A percentile compares a stretch with the other conserved stretches of the same genome.
phyloP scores from a whole-genome alignment of 2,888 invertebrate genomes.

The Chaetogeoica ovagalla region DNA sequence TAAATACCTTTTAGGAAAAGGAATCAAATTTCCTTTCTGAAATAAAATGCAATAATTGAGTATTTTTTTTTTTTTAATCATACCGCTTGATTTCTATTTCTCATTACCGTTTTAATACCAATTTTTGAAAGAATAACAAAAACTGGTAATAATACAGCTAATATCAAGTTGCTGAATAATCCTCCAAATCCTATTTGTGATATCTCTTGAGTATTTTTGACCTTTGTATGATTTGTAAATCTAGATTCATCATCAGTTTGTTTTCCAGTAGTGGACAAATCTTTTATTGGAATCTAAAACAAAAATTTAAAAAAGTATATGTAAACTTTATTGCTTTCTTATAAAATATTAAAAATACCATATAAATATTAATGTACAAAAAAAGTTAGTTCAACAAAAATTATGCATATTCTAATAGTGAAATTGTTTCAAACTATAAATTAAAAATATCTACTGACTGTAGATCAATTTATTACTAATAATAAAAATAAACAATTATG shows the following conservation, averaged over 20 bases:
- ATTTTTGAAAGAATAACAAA: constrained; percentile 29
- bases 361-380: too few species aligned
- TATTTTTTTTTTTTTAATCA: neutral
- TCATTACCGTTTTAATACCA: constrained; percentile 34
- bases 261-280: neutral
- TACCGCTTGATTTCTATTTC: neutral
- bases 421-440: too few species aligned
- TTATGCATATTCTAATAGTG: too few species aligned
- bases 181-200: constrained; percentile 24
- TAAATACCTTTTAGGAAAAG: constrained; percentile 46
- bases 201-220: too few species aligned
- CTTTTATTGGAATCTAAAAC: neutral
- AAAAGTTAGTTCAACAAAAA: too few species aligned
- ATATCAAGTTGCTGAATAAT: constrained; percentile 13
- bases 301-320: neutral
- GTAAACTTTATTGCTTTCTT: too few species aligned
- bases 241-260: neutral
- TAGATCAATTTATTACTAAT: too few species aligned
- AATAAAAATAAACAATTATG: too few species aligned
- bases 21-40: constrained; percentile 44
- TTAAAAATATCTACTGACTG: too few species aligned
- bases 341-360: too few species aligned
- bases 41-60: neutral
- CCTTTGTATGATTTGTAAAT: neutral
- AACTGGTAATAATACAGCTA: neutral